phyloP scores from a whole-genome alignment of 2,113 vertebrate genomes.

The Sylvilagus bachmani region DNA sequence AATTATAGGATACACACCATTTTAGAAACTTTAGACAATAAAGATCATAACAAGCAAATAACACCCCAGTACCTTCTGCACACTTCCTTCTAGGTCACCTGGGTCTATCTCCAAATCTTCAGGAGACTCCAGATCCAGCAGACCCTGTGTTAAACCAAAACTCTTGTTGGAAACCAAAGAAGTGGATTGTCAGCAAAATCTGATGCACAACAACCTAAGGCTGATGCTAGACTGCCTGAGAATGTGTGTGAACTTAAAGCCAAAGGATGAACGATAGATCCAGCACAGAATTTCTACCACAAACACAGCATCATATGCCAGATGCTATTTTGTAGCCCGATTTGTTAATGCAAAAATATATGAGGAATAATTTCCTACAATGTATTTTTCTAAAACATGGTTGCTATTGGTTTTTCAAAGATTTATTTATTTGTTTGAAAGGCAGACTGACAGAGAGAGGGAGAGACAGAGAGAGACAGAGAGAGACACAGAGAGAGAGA shows the following conservation, averaged over 20 bases:
- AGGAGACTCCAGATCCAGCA: slow-evolving; percentile 68
- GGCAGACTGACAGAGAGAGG: too few species aligned
- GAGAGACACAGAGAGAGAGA: too few species aligned
- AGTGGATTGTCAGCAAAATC: background rate
- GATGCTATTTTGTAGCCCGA: background rate
- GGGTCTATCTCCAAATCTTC: slow-evolving; percentile 50
- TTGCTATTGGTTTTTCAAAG: background rate
- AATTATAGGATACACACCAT: background rate
- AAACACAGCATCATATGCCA: background rate
- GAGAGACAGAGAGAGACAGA: too few species aligned
- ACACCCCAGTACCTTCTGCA: slow-evolving; percentile 46
- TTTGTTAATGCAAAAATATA: background rate
- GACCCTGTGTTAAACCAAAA: slow-evolving; percentile 72
- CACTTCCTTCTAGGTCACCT: slow-evolving; percentile 10
- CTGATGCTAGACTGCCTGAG: background rate
- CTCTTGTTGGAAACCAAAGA: slow-evolving; percentile 34
- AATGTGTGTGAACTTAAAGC: background rate
- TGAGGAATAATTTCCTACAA: background rate
- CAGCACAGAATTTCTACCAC: background rate
- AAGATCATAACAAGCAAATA: background rate
- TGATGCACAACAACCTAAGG: background rate
- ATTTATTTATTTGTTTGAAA: too few species aligned
- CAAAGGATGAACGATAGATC: background rate
- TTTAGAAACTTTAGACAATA: slow-evolving; percentile 39
- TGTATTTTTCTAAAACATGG: background rate